Evolutionary conservation across 2,888 invertebrate genomes (phyloP), one percentile per base, ranked within the genome.

Genomic region (Rhagonycha fulva): DNA sequence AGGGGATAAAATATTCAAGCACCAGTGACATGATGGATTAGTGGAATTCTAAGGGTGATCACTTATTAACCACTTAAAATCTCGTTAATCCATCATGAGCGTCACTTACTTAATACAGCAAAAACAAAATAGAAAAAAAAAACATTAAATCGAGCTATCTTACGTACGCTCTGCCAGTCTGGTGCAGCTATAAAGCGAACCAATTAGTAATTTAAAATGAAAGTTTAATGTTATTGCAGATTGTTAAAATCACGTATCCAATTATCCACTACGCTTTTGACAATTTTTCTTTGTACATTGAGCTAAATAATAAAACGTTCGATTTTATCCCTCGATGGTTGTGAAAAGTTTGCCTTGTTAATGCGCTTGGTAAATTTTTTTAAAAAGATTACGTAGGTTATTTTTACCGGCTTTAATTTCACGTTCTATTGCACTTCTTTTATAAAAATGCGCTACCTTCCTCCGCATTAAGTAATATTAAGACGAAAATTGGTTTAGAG

Each of bases 391-490:
- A 82, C 75, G 72, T 76, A 76, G 80, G 80, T 80, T 81, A 80
- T 79, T 80, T 79, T 81, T 80, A 76, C 80, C 74, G 75, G 80
- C 80, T 81, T 81, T 80, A 82, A 82, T 82, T 82, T 82, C 79
- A 79, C 82, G 81, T 80, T 79, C 82, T 80, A 82, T 82, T 82
- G 82, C 81, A 81, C 78, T 75, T 78, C 79, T 78, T 78, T 76
- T 79, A 71, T 78, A 19, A 66, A 71, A 72, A 71, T 78, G 71
- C 78, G 74, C 76, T 67, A 73, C 76, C 74, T 74, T 66, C 62
- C 69, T 66, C 69, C 26, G 61, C 62, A 69, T 75, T 75, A 69
- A 72, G 75, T 70, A 69, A 69, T 66, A 47, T 62, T 75, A 72
- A 77, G 70, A 77, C 28, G 70, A 77, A 75, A 75, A 77, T 77